phyloP scores from a whole-genome alignment of 2,113 vertebrate genomes.

The Alethe diademata region DNA sequence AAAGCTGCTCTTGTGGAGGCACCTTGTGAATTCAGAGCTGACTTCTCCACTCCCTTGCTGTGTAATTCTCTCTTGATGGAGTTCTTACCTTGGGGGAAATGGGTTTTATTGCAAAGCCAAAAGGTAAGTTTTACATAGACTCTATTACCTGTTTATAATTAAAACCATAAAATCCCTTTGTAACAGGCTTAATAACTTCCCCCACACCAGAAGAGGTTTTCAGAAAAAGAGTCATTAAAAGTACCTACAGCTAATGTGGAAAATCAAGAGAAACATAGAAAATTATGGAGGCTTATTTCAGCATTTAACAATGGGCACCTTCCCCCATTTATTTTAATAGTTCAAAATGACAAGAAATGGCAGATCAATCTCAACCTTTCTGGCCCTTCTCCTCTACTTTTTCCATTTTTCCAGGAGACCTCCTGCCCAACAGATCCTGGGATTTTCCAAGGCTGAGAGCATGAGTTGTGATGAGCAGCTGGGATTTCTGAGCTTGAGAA shows the following conservation, averaged over 20 bases:
- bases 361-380: not conserved
- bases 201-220: slow-evolving; percentile 37
- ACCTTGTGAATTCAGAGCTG: not conserved
- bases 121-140: slow-evolving; percentile 60
- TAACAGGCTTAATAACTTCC: slow-evolving; percentile 58
- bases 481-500: not conserved
- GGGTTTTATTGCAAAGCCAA: slow-evolving; percentile 52
- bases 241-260: slow-evolving; percentile 43
- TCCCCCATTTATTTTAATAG: not conserved
- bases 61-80: slow-evolving; percentile 15
- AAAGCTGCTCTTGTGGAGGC: not conserved
- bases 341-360: not conserved
- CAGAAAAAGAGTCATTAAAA: slow-evolving; percentile 63
- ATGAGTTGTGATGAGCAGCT: not conserved
- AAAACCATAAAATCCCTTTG: slow-evolving; percentile 66
- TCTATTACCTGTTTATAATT: slow-evolving; percentile 72
- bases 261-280: slow-evolving; percentile 45
- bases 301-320: not conserved
- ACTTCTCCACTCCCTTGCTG: not conserved
- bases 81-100: slow-evolving; percentile 12
- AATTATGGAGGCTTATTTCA: slow-evolving; percentile 17
- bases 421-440: not conserved
- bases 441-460: not conserved
- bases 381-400: not conserved
- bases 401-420: not conserved